phyloP scores from a whole-genome alignment of 1,140 invertebrate genomes.

The Aphidius gifuensis region DNA sequence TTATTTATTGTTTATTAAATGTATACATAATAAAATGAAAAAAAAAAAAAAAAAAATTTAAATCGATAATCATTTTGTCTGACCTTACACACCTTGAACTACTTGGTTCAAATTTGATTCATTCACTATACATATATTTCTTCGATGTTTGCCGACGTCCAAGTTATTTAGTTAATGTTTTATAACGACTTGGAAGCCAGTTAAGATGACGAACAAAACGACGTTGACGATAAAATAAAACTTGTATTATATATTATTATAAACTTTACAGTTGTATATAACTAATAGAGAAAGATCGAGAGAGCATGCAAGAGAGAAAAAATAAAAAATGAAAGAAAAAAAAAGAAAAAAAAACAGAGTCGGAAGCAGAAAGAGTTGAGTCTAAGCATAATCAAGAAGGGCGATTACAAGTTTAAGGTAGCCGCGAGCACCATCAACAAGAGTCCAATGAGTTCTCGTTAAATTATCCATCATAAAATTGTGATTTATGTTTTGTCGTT shows the following conservation, averaged over 20 bases:
- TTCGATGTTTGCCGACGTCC: slow-evolving; percentile 24
- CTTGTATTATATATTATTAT: not conserved
- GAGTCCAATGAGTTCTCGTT: slow-evolving; percentile 33
- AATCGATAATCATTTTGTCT: slow-evolving; percentile 2
- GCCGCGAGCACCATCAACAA: slow-evolving; percentile 22
- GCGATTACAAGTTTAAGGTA: slow-evolving; percentile 44
- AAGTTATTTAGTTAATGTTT: slow-evolving; percentile 33
- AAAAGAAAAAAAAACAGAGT: not conserved
- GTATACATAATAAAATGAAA: no score
- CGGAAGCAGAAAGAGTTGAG: slow-evolving; percentile 7
- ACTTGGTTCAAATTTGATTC: slow-evolving; percentile 16
- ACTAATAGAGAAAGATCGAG: not conserved
- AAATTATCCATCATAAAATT: slow-evolving; percentile 50
- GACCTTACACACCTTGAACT: slow-evolving; percentile 18
- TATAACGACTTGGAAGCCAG: slow-evolving; percentile 27
- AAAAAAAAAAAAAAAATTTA: no score
- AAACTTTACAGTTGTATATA: no score
- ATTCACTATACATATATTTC: not conserved
- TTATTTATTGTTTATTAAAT: not conserved
- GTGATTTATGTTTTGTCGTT: slow-evolving; percentile 42
- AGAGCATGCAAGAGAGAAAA: not conserved
- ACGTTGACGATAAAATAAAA: not conserved
- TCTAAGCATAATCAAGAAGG: not conserved
- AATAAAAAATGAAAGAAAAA: not conserved
- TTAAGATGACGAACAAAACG: not conserved